These are phyloP conservation scores for Mastacembelus armatus DNA, from an alignment of 2,797 vertebrate species.

Conservation along the genomic window DNA sequence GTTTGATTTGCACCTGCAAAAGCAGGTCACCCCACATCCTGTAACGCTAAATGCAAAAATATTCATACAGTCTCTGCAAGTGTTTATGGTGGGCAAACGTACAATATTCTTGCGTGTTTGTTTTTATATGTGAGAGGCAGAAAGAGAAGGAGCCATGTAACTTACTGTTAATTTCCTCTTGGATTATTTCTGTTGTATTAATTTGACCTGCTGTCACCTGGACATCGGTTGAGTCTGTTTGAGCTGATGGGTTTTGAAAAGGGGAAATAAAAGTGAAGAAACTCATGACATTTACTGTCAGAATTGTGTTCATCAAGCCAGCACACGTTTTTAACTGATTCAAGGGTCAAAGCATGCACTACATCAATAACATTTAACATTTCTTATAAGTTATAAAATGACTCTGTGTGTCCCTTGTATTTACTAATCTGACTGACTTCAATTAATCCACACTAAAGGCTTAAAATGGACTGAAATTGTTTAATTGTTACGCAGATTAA, in stretches of 20 bases:
- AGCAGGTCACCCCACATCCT: constrained; percentile 71
- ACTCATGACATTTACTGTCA: not conserved
- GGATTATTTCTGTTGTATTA: not conserved
- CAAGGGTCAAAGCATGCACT: no score
- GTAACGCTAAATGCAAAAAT: constrained; percentile 19
- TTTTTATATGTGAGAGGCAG: not conserved
- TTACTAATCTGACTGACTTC: no score
- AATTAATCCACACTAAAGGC: no score
- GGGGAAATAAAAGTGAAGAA: constrained; percentile 31
- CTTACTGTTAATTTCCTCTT: constrained; percentile 42
- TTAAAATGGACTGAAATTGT: no score
- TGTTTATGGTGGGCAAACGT: not conserved
- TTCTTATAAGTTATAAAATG: no score
- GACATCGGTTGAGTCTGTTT: not conserved
- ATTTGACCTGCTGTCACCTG: not conserved
- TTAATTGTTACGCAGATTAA: not conserved
- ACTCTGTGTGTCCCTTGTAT: no score
- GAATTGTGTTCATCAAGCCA: not conserved
- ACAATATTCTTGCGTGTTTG: not conserved
- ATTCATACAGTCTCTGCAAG: not conserved
- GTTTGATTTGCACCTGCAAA: constrained; percentile 67
- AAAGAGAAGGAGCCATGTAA: not conserved
- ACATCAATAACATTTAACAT: no score
- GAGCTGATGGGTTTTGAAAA: constrained; percentile 24
- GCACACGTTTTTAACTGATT: not conserved